Evolutionary conservation across 1,140 invertebrate species (phyloP).

Genomic region (Drosophila sp.): DNA sequence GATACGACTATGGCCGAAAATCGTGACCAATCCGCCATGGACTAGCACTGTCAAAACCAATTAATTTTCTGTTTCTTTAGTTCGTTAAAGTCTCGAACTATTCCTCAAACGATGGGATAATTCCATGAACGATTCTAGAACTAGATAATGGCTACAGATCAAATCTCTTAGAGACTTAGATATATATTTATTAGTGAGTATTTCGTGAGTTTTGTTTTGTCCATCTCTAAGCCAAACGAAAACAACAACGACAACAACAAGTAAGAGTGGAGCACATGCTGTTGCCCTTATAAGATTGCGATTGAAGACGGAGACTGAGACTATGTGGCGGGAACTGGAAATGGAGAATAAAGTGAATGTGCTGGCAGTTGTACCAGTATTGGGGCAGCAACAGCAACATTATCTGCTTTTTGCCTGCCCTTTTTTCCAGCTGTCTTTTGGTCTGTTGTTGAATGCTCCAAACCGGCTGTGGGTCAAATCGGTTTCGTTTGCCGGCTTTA

Average conservation of each 20-base stretch:
- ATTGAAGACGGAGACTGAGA: slow-evolving; percentile 18
- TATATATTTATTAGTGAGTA: not conserved
- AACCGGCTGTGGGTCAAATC: slow-evolving; percentile 59
- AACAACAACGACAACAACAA: slow-evolving; percentile 38
- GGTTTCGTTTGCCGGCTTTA: slow-evolving; percentile 39
- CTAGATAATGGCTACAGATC: too few relatives aligned
- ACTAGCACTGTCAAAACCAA: too few relatives aligned
- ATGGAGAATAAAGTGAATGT: slow-evolving; percentile 37
- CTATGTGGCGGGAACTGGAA: slow-evolving; percentile 9
- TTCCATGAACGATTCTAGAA: too few relatives aligned
- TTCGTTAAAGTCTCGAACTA: too few relatives aligned
- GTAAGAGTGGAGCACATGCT: slow-evolving; percentile 53
- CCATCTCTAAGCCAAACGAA: not conserved
- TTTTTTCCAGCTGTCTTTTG: slow-evolving; percentile 49
- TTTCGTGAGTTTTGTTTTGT: not conserved
- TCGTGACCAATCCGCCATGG: too few relatives aligned
- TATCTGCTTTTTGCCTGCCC: slow-evolving; percentile 52
- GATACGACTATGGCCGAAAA: too few relatives aligned
- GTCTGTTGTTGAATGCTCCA: slow-evolving; percentile 45
- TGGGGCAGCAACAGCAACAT: slow-evolving; percentile 33
- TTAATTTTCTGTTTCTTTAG: too few relatives aligned
- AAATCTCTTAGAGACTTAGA: too few relatives aligned
- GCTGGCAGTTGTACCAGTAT: slow-evolving; percentile 25
- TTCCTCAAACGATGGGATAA: too few relatives aligned
- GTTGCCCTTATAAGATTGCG: slow-evolving; percentile 71